These are phyloP conservation scores for Odontamblyopus rebecca DNA, from an alignment of 2,797 vertebrate genomes.

Conservation along the genomic window DNA sequence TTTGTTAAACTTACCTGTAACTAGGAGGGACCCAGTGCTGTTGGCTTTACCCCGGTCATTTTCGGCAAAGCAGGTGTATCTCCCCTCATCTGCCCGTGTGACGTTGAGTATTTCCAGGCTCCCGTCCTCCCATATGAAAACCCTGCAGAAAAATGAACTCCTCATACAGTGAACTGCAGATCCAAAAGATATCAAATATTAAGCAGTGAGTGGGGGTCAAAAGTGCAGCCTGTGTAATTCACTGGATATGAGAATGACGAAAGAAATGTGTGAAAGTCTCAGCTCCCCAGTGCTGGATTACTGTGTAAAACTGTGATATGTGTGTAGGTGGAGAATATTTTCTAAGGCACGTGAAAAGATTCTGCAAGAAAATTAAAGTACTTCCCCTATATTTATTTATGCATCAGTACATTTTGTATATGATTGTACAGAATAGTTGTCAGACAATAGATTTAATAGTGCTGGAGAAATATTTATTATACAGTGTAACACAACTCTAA, in stretches of 20 bases:
- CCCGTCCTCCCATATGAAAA: slow-evolving; percentile 91
- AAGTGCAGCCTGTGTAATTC: slow-evolving; percentile 36
- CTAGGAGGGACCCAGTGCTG: slow-evolving; percentile 86
- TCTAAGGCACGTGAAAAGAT: not conserved
- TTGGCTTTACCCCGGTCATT: slow-evolving; percentile 93
- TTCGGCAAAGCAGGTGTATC: slow-evolving; percentile 94
- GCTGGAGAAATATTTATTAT: not conserved
- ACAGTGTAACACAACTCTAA: not conserved
- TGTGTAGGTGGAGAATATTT: not conserved
- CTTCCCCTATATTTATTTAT: not conserved
- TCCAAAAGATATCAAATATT: slow-evolving; percentile 34
- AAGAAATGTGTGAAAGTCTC: slow-evolving; percentile 13
- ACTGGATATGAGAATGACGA: slow-evolving; percentile 28
- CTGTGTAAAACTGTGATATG: slow-evolving; percentile 9
- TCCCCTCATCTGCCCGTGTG: slow-evolving; percentile 86
- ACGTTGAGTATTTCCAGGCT: slow-evolving; percentile 93
- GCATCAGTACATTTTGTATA: not conserved
- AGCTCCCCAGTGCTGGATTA: slow-evolving; percentile 7
- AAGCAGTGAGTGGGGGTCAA: slow-evolving; percentile 37
- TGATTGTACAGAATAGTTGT: not conserved
- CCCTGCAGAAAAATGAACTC: slow-evolving; percentile 67
- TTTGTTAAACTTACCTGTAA: slow-evolving; percentile 81
- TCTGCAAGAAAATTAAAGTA: not conserved
- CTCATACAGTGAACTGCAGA: slow-evolving; percentile 18
- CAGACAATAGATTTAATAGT: not conserved